Percentiles rank a stretch among this genome's conserved stretches.
These are phyloP conservation scores for Arizona elegans DNA, from an alignment of 2,113 vertebrate genomes.

Conservation along the genomic window DNA sequence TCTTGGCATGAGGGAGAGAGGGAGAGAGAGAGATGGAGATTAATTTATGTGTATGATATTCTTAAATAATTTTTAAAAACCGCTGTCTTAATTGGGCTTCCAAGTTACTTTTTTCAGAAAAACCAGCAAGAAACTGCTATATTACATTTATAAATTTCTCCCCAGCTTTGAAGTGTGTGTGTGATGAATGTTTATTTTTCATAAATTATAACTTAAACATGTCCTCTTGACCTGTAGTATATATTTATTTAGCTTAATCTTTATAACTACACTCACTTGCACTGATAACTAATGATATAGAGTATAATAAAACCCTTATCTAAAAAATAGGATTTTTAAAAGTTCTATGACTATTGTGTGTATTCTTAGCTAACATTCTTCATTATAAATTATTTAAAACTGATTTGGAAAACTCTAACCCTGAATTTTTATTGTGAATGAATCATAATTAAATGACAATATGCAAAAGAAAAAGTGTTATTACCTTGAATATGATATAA, in stretches of 20 bases:
- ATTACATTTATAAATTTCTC: neutral
- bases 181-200: neutral
- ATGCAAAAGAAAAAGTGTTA: neutral
- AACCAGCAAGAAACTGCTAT: neutral
- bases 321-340: neutral
- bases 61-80: neutral
- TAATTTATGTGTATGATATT: neutral
- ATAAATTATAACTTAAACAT: neutral
- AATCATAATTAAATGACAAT: conserved; percentile 12
- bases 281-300: neutral
- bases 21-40: neutral
- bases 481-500: neutral
- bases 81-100: neutral
- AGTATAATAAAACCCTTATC: neutral
- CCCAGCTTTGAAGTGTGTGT: no score
- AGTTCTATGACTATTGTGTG: neutral
- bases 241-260: neutral
- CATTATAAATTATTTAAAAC: neutral
- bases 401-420: neutral
- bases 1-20: neutral
- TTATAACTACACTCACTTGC: neutral
- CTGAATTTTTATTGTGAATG: neutral
- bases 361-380: neutral
- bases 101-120: neutral
- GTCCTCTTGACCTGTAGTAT: neutral